Base-by-base conservation (phyloP, 92 coral and sea anemone genomes). In the Muricea muricata region DNA sequence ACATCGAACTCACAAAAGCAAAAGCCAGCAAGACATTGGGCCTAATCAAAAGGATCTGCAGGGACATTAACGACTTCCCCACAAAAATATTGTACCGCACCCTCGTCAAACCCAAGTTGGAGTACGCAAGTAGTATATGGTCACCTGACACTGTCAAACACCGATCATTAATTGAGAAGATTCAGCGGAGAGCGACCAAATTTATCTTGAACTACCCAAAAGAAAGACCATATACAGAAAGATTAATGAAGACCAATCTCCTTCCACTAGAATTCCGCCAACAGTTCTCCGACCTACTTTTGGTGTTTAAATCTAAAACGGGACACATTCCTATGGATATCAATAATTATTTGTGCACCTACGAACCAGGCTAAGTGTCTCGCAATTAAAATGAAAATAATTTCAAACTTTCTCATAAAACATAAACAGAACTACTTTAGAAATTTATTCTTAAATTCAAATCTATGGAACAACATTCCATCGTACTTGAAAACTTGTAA, bases 11-110 rank as follows among this genome's bases (percentile, higher is more conserved):
- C 3, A 80, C 24, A 3, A 20, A 28, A 32, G 58, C 79, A 46
- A 80, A 80, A 15, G 85, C 85, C 73, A 84, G 74, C 82, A 73
- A 71, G 69, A 72, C 58, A 1, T 58, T 84, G 12, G 88, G 83
- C 3, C 37, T 73, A 12, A n/a, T 73, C 26, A 54, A 2, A 14
- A 50, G 58, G 24, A 20, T 50, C 3, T 2, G 58, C 58, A 50
- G 13, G 24, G 58, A 10, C 20, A 50, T 50, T 3, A 14, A 7
- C 20, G 61, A 54, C n/a, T 28, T 23, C 61, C 7, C 20, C 4
- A 54, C 25, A 18, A 54, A 25, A 25, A 54, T 54, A 2, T 23
- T 54, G 25, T 54, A 54, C 23, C 20, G 61, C 25, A 15, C 61
- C 4, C 23, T 54, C 20, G 61, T 54, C 4, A 18, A 25, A 2